These are phyloP conservation scores for Hydropsyche betteni DNA, from an alignment of 2,888 invertebrate genomes.

Conservation along the genomic window DNA sequence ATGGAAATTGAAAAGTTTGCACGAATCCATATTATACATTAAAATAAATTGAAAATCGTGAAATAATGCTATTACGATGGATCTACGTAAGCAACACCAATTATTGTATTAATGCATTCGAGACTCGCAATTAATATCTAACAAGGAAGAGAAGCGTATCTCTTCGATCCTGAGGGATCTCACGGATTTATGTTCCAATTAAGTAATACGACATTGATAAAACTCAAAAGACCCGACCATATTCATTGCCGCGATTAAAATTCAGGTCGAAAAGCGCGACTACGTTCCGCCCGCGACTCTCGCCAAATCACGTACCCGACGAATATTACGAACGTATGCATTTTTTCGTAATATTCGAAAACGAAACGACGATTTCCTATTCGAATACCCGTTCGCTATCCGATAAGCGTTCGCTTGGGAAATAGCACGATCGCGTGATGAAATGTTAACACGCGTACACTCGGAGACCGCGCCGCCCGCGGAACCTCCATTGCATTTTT, in stretches of 20 bases:
- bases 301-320: no score
- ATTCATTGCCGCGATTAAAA: no score
- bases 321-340: no score
- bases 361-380: no score
- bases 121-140: neutral
- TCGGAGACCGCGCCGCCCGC: neutral
- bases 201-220: constrained; percentile 28
- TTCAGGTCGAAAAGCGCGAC: no score
- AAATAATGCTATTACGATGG: no score
- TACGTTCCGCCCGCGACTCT: no score
- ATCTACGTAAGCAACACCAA: no score
- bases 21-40: no score
- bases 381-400: neutral
- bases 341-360: no score
- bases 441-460: constrained; percentile 2
- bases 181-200: constrained; percentile 11
- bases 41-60: no score
- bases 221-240: constrained; percentile 15
- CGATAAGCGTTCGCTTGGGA: neutral
- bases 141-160: neutral
- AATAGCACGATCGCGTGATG: constrained; percentile 24
- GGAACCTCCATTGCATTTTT: constrained; percentile 13
- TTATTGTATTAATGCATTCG: constrained; percentile 7
- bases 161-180: neutral
- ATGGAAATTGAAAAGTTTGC: no score